Conservation (phyloP, 1,140 invertebrate species). For the Trichoplusia ni region DNA sequence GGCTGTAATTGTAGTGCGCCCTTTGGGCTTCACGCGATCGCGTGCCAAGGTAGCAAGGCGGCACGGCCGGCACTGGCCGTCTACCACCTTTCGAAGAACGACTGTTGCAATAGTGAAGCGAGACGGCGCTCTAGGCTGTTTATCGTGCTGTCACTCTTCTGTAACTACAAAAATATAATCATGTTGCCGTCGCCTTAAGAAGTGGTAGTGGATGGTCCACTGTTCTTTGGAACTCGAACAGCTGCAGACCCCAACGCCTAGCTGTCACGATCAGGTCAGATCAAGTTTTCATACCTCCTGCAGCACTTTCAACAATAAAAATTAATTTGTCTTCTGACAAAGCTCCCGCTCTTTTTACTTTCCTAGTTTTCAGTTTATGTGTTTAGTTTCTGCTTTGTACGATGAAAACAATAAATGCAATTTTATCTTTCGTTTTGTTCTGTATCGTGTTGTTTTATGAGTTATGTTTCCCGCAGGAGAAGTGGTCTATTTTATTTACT, state of each 20-base stretch:
- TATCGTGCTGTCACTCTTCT: too few relatives aligned
- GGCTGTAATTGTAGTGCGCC: constrained; percentile 65
- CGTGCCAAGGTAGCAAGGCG: constrained; percentile 54
- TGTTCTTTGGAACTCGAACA: too few relatives aligned
- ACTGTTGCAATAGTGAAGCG: too few relatives aligned
- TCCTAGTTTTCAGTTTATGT: constrained; percentile 6
- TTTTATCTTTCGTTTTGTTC: too few relatives aligned
- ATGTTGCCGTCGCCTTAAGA: too few relatives aligned
- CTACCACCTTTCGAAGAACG: too few relatives aligned
- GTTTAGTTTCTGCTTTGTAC: constrained; percentile 1
- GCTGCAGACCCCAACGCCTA: constrained; percentile 28
- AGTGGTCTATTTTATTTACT: too few relatives aligned
- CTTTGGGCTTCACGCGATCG: constrained; percentile 64
- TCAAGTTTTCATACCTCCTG: constrained; percentile 13
- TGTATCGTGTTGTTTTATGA: too few relatives aligned
- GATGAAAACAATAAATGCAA: not conserved
- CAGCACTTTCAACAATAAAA: constrained; percentile 24
- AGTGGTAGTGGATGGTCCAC: too few relatives aligned
- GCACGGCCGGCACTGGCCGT: constrained; percentile 20
- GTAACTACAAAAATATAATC: too few relatives aligned
- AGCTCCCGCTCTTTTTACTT: not conserved
- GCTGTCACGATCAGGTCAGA: constrained; percentile 15
- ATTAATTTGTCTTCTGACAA: constrained; percentile 4
- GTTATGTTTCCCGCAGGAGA: too few relatives aligned
- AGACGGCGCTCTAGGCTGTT: too few relatives aligned